Percentiles rank a stretch among this genome's conserved stretches.
Evolutionary conservation across 2,888 invertebrate genomes (phyloP).

Genomic region (Ophion obscuratus): DNA sequence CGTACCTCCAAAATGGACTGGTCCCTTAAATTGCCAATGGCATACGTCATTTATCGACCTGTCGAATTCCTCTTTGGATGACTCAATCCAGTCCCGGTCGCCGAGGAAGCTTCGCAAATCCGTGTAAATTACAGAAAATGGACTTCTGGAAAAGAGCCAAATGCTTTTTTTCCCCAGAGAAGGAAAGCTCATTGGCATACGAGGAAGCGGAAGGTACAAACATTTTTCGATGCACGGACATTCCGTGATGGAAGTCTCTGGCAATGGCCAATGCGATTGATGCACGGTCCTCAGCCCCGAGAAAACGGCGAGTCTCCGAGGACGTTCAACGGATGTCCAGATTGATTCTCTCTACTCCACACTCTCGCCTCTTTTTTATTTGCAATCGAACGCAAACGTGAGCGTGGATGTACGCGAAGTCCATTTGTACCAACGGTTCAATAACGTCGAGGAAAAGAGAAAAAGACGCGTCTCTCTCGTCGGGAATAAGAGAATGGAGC

Average conservation of each 20-base stretch:
- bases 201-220: neutral
- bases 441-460: conserved; percentile 13
- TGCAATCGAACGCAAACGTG: conserved; percentile 38
- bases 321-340: conserved; percentile 29
- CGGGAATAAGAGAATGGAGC: neutral
- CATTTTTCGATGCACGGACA: neutral
- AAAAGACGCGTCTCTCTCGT: conserved; percentile 18
- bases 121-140: neutral
- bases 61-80: neutral
- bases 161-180: neutral
- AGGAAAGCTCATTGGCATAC: neutral
- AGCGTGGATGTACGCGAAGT: neutral
- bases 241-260: neutral
- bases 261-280: neutral
- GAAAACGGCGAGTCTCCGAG: conserved; percentile 36
- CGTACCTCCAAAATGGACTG: too few relatives aligned
- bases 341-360: conserved; percentile 46
- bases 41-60: neutral
- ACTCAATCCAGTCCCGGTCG: neutral
- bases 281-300: neutral
- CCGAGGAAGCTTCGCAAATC: neutral
- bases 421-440: conserved; percentile 2
- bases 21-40: neutral
- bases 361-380: neutral
- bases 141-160: neutral